Evolutionary conservation across 2,888 invertebrate species (phyloP), one percentile per base, ranked within the genome.

Genomic region (Clitarchus hookeri): DNA sequence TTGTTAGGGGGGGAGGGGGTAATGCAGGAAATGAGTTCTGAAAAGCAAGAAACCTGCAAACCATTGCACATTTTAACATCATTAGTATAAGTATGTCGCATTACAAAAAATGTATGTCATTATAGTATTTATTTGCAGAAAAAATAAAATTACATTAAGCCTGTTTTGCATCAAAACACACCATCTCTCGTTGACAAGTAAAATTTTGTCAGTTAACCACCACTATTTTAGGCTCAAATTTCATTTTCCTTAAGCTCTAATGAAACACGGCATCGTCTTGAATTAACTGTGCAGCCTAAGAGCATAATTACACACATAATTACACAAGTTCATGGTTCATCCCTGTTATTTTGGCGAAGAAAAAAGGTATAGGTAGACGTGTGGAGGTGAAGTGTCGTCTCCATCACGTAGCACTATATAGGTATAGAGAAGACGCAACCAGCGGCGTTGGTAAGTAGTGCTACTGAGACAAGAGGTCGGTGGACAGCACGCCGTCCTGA

Each of bases 401-500:
- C 36, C 36, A 36, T 36, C 36, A 36, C 36, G 36, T 36, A 36
- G 36, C 36, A 36, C 36, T 36, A 36, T 36, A 36, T 36, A 36
- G 4, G 36, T 4, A 36, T 36, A 36, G 36, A 36, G 36, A 36
- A 36, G 53, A 12, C 8, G 53, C 53, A 12, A 19, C 53, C 3
- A n/a, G 82, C 27, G 36, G 19, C 11, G 16, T 19, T 44, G 82
- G 27, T 26, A n/a, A 82, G 8, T 16, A 19, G 53, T 19, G 79
- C 44, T 82, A 82, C 23, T 26, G 36, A 26, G 82, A 27, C 19
- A 86, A 48, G 8, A 86, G 84, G 54, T 86, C 84, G 16, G 84
- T 48, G 13, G 86, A 86, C 44, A 96, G 93, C 86, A 96, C 93
- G 23, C 96, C 96, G 87, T 96, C 95, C 25, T 93, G 93, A 90